Base-by-base conservation (phyloP, 2,888 invertebrate genomes). In the Pycnomerus fuliginosus region DNA sequence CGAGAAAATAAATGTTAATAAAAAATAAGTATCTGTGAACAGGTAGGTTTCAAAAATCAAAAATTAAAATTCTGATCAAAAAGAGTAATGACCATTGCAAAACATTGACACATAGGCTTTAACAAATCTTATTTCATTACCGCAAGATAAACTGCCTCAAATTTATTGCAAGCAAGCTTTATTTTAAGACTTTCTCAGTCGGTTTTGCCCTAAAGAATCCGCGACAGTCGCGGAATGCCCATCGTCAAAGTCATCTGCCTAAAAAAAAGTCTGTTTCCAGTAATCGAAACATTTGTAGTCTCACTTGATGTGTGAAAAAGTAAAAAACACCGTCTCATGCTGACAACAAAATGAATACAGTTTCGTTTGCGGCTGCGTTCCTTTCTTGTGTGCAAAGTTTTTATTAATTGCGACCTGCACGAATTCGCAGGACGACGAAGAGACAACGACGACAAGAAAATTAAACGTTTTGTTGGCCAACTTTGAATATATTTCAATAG, bases 241-340 rank as follows among this genome's bases (percentile, higher is more conserved):
- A 33, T 32, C 33, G 33, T 33, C 28, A 12, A 13, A 25, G 28
- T 31, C 16, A 39, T 39, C 31, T 39, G 30, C 28, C 28, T 17
- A 36, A 60, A 65, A 62, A 65, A 64, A 60, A n/a, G n/a, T 61
- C 55, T 63, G 65, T 64, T 64, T 60, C 53, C 54, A 50, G 56
- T 67, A 65, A 64, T 64, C 60, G 60, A 58, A 57, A 63, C 65
- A 67, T 67, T 67, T 67, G 65, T 63, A 65, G 65, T 63, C 64
- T 52, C 60, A 59, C 64, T 59, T 54, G 59, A 64, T 59, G 62
- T 64, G 65, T 64, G 64, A 65, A 61, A 44, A 45, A 36, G 17
- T 36, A 50, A 39, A 48, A 49, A 40, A 23, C 41, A 16, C n/a
- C 24, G 25, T 28, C 24, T 27, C 23, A n/a, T n/a, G n/a, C 8